A percentile compares a stretch with the other conserved stretches of the same genome.
Conservation (phyloP, 1,140 invertebrate species). For the Lasioglossum albipes region DNA sequence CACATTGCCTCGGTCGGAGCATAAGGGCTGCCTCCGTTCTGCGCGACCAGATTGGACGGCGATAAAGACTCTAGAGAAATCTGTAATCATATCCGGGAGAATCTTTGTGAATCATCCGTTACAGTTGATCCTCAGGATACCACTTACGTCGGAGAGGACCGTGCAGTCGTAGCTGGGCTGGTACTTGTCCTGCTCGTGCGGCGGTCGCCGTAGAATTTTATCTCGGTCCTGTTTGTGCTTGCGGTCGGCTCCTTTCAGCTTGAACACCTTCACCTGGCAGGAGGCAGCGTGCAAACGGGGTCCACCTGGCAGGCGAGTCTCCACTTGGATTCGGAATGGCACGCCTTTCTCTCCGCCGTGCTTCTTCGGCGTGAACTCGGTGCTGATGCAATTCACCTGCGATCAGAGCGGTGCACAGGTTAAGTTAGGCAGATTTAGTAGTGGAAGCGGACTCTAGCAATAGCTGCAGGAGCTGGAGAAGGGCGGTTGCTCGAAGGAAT, state of each 20-base stretch:
- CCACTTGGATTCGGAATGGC: slow-evolving; percentile 96
- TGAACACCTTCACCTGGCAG: slow-evolving; percentile 96
- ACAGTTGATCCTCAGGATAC: neutral
- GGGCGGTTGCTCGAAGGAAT: no score
- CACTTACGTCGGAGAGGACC: slow-evolving; percentile 91
- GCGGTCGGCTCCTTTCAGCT: slow-evolving; percentile 96
- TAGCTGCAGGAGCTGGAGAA: no score
- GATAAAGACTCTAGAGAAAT: slow-evolving; percentile 77
- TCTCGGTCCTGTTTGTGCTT: slow-evolving; percentile 99
- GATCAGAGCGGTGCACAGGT: neutral
- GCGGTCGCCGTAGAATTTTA: slow-evolving; percentile 93
- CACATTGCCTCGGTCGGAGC: slow-evolving; percentile 71
- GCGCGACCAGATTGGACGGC: slow-evolving; percentile 61
- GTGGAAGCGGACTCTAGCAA: no score
- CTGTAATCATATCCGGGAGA: slow-evolving; percentile 63
- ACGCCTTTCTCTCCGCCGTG: slow-evolving; percentile 99
- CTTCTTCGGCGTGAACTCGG: slow-evolving; percentile 98
- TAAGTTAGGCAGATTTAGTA: no score
- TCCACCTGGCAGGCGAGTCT: slow-evolving; percentile 82
- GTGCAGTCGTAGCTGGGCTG: slow-evolving; percentile 98
- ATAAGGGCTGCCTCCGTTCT: slow-evolving; percentile 71
- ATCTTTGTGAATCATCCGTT: neutral
- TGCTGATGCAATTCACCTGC: slow-evolving; percentile 97
- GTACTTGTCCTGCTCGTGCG: slow-evolving; percentile 94
- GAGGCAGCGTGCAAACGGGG: slow-evolving; percentile 92